Evolutionary conservation across 2,797 vertebrate genomes (phyloP).

Genomic region (Argya squamiceps): DNA sequence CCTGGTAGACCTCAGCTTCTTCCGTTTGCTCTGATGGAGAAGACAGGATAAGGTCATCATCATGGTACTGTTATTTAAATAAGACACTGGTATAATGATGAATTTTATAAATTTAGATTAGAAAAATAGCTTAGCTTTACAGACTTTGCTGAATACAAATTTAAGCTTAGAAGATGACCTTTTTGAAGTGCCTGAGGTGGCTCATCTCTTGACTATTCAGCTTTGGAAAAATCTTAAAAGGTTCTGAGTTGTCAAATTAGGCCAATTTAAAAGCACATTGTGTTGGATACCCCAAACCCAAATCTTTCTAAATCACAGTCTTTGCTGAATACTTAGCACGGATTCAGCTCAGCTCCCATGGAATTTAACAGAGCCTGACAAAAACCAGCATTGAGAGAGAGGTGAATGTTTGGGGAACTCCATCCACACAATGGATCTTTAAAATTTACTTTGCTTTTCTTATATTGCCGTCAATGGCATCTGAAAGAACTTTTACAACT

Average conservation of each 20-base stretch:
- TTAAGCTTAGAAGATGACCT: background rate
- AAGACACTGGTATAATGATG: background rate
- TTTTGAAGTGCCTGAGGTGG: background rate
- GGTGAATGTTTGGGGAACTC: background rate
- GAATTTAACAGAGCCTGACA: background rate
- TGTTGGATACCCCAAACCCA: background rate
- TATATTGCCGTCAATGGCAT: background rate
- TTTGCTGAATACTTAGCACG: background rate
- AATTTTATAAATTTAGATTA: background rate
- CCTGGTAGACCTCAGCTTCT: conserved; percentile 83
- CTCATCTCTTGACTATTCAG: background rate
- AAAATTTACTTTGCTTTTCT: conserved; percentile 9
- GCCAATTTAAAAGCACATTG: background rate
- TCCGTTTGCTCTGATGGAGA: conserved; percentile 79
- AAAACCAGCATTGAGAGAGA: background rate
- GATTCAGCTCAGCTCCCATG: background rate
- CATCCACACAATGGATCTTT: background rate
- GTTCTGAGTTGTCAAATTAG: background rate
- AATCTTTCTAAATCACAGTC: background rate
- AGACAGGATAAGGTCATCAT: conserved; percentile 16
- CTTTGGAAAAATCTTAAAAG: background rate
- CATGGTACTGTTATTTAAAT: background rate
- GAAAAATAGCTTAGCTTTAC: background rate
- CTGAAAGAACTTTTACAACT: background rate
- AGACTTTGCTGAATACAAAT: background rate